Evolutionary conservation across 2,888 invertebrate genomes (phyloP).

Genomic region (Ectropis crepuscularia): DNA sequence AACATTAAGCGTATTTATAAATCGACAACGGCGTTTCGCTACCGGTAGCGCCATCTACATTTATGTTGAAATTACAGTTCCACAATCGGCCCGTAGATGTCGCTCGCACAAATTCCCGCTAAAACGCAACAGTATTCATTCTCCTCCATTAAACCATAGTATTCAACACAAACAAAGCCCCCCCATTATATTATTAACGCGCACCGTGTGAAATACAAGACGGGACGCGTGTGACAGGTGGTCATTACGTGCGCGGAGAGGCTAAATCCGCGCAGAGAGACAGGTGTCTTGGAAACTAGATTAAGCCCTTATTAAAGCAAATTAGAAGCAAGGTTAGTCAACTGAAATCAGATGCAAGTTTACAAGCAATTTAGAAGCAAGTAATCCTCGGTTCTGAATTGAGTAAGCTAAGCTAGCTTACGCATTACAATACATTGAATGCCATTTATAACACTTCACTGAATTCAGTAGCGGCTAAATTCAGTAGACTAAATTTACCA

Average conservation of each 20-base stretch:
- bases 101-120: constrained; percentile 8
- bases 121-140: constrained; percentile 3
- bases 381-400: no score
- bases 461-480: no score
- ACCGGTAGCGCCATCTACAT: constrained; percentile 25
- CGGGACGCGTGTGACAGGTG: constrained; percentile 32
- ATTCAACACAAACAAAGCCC: constrained; percentile 17
- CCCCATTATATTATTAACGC: constrained; percentile 31
- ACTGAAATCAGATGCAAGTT: no score
- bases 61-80: not conserved
- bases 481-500: no score
- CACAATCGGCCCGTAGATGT: constrained; percentile 16
- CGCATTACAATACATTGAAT: no score
- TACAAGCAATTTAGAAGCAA: no score
- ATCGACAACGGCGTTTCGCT: not conserved
- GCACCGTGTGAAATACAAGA: constrained; percentile 25
- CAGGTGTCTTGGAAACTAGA: not conserved
- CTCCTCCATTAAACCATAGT: constrained; percentile 7
- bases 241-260: constrained; percentile 26
- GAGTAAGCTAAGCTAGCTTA: no score
- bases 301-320: no score
- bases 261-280: not conserved
- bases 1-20: not conserved
- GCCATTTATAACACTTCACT: no score
- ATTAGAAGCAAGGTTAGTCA: no score